A percentile compares a stretch with the other conserved stretches of the same genome.
Conservation (phyloP, 2,888 invertebrate species). For the Nemurella pictetii region DNA sequence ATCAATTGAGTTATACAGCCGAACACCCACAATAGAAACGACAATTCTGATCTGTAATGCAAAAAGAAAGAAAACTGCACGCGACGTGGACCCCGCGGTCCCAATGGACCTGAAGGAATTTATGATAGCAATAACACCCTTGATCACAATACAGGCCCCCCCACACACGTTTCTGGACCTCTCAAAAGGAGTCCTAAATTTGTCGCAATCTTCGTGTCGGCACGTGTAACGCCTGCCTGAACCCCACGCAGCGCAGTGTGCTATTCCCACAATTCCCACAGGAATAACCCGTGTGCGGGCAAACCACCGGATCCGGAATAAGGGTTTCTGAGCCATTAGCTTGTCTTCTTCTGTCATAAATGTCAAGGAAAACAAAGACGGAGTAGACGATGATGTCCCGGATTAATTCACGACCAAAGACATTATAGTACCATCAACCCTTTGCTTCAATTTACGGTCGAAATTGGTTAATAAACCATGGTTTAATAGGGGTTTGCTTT, state of each 20-base stretch:
- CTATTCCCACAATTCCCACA: neutral
- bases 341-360: constrained; percentile 19
- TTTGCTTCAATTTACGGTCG: neutral
- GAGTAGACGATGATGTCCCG: neutral
- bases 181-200: neutral
- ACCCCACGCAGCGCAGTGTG: neutral
- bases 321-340: constrained; percentile 24
- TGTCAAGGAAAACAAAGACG: constrained; percentile 11
- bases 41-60: neutral
- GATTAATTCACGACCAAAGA: constrained; percentile 17
- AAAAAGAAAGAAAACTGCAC: neutral
- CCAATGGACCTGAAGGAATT: neutral
- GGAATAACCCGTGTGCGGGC: neutral
- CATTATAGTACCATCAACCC: constrained; percentile 1
- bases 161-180: neutral
- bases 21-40: neutral
- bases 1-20: neutral
- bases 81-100: neutral
- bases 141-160: neutral
- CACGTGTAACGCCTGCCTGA: neutral
- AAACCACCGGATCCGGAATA: constrained; percentile 14
- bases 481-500: neutral
- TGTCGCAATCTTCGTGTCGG: neutral
- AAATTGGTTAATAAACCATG: neutral
- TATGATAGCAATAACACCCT: neutral